Evolutionary conservation across 1,140 invertebrate genomes (phyloP).

Genomic region (Babylonia areolata): DNA sequence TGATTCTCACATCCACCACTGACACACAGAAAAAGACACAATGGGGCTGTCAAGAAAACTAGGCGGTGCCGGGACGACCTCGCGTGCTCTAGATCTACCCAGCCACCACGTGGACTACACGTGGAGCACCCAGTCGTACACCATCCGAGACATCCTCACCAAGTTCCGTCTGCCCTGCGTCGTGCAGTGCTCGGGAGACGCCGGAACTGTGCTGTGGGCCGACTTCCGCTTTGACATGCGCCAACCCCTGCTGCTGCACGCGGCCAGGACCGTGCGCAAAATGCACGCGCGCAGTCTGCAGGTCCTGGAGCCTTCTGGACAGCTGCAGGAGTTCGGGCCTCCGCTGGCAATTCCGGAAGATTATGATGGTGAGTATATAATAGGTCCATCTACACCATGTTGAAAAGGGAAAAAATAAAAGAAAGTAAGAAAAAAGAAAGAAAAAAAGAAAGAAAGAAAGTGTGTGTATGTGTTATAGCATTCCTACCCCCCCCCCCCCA

Average conservation of each 20-base stretch:
- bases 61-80: background rate
- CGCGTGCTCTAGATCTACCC: slow-evolving; percentile 10
- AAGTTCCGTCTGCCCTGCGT: slow-evolving; percentile 59
- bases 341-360: slow-evolving; percentile 50
- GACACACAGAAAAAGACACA: too few species aligned
- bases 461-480: too few species aligned
- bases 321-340: slow-evolving; percentile 48
- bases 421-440: background rate
- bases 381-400: too few species aligned
- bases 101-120: slow-evolving; percentile 48
- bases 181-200: slow-evolving; percentile 53
- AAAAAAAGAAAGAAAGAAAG: background rate
- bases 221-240: slow-evolving; percentile 49
- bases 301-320: slow-evolving; percentile 27
- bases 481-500: too few species aligned
- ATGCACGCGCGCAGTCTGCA: slow-evolving; percentile 51
- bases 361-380: slow-evolving; percentile 46
- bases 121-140: slow-evolving; percentile 60
- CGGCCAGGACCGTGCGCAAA: slow-evolving; percentile 46
- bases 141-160: slow-evolving; percentile 49
- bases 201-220: slow-evolving; percentile 44
- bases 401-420: too few species aligned
- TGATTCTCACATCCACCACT: background rate
- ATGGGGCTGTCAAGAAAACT: slow-evolving; percentile 52
- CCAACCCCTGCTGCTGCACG: slow-evolving; percentile 53